Percentiles rank a stretch among this genome's conserved stretches.
phyloP scores from a whole-genome alignment of 2,797 vertebrate species.

The Coreius guichenoti region DNA sequence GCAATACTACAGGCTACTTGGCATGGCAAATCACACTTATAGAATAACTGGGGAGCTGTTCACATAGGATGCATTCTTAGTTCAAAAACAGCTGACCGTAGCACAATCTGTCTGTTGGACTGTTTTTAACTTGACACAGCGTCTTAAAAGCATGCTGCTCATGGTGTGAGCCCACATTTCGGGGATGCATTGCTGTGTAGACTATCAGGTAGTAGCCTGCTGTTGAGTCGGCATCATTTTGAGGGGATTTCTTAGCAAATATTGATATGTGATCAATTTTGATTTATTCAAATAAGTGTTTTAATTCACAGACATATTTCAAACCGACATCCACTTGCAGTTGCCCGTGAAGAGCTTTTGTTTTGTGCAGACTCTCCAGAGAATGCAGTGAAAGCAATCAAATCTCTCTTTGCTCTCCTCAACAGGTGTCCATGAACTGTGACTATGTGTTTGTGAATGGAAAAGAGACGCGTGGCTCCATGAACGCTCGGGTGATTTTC shows the following conservation, averaged over 20 bases:
- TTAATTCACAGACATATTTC: not conserved
- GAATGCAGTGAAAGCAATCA: not conserved
- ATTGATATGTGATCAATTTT: not conserved
- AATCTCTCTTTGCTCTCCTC: constrained; percentile 44
- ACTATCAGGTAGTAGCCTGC: not conserved
- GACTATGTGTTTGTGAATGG: constrained; percentile 98
- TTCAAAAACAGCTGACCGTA: not conserved
- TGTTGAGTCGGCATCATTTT: not conserved
- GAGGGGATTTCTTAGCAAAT: not conserved
- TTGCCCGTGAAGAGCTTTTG: not conserved
- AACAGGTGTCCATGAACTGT: constrained; percentile 95
- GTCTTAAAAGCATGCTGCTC: not conserved
- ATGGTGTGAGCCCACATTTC: not conserved
- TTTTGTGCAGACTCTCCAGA: constrained; percentile 2
- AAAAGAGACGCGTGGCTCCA: constrained; percentile 94
- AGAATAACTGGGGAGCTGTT: not conserved
- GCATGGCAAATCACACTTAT: not conserved
- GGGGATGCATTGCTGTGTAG: not conserved
- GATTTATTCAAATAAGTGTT: not conserved
- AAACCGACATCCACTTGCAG: not conserved
- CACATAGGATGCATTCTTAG: not conserved
- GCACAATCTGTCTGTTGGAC: not conserved
- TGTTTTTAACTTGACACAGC: not conserved
- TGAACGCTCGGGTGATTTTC: constrained; percentile 95
- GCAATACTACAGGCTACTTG: not conserved